Conservation (phyloP, 2,797 vertebrate species). For the Lepilemur ruficaudatus region DNA sequence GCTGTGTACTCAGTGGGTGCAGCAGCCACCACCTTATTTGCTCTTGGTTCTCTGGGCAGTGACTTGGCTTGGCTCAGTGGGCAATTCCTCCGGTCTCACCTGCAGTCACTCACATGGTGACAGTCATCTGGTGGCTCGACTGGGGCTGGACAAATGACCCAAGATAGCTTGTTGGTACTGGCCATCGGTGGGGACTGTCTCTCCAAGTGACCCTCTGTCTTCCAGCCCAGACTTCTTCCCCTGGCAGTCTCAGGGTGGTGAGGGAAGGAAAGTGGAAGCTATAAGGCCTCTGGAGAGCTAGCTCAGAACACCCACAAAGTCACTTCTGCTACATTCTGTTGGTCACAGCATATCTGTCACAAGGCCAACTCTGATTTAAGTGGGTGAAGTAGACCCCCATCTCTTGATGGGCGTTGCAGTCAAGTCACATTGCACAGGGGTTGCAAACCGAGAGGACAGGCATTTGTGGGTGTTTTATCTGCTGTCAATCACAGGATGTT, state of each 20-base stretch:
- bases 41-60: neutral
- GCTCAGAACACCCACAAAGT: neutral
- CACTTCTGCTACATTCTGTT: neutral
- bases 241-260: neutral
- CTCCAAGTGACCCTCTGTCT: neutral
- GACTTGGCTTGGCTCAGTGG: neutral
- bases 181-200: neutral
- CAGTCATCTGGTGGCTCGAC: neutral
- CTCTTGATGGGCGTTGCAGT: neutral
- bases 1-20: neutral
- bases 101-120: neutral
- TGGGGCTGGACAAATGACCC: neutral
- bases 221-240: neutral
- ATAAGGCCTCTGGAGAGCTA: neutral
- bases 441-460: neutral
- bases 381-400: neutral
- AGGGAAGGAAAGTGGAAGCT: neutral
- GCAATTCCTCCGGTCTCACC: neutral
- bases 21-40: neutral
- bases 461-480: neutral
- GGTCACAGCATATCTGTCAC: neutral
- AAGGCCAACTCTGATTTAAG: neutral
- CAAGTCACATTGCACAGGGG: neutral
- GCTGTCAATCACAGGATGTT: rapidly evolving
- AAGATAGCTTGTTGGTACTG: neutral